Conservation (phyloP, 2,888 invertebrate species). For the Platerodrilus igneus region DNA sequence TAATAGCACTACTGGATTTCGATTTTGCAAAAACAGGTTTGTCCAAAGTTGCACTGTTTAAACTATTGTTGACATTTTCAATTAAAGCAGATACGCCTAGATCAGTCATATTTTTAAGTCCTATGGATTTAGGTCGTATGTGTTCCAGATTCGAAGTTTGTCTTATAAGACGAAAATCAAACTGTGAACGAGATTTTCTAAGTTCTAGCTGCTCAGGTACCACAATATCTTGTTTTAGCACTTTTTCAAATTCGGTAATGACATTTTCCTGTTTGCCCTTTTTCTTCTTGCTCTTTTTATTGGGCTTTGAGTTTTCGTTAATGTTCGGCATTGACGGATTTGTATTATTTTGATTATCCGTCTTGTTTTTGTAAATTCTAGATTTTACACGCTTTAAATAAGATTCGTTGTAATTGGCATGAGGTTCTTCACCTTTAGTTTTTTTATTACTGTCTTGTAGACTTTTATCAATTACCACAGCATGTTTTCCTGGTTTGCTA, state of each 20-base stretch:
- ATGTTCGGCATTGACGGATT: constrained; percentile 37
- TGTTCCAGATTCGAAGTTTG: constrained; percentile 48
- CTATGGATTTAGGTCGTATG: constrained; percentile 38
- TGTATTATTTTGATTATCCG: constrained; percentile 28
- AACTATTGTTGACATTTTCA: constrained; percentile 23
- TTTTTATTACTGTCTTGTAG: constrained; percentile 10
- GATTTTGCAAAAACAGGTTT: constrained; percentile 45
- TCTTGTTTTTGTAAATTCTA: constrained; percentile 44
- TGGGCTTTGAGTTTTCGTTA: constrained; percentile 32
- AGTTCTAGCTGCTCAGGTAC: constrained; percentile 20
- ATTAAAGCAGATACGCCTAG: constrained; percentile 32
- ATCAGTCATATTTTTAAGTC: constrained; percentile 32
- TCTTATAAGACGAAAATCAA: constrained; percentile 42
- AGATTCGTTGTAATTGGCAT: constrained; percentile 27
- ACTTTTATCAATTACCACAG: constrained; percentile 14
- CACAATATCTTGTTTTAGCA: constrained; percentile 10
- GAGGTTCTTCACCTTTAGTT: constrained; percentile 16
- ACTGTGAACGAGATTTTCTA: constrained; percentile 33
- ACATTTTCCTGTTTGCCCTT: constrained; percentile 30
- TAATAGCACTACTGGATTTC: constrained; percentile 48
- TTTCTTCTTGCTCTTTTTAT: constrained; percentile 31
- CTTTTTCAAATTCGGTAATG: constrained; percentile 25
- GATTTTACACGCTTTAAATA: constrained; percentile 46
- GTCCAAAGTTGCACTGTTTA: constrained; percentile 11
- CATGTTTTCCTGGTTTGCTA: constrained; percentile 20